A percentile compares a stretch with the other conserved stretches of the same genome.
These are phyloP conservation scores for Leptinotarsa tumamoca DNA, from an alignment of 2,888 invertebrate genomes.

Conservation along the genomic window DNA sequence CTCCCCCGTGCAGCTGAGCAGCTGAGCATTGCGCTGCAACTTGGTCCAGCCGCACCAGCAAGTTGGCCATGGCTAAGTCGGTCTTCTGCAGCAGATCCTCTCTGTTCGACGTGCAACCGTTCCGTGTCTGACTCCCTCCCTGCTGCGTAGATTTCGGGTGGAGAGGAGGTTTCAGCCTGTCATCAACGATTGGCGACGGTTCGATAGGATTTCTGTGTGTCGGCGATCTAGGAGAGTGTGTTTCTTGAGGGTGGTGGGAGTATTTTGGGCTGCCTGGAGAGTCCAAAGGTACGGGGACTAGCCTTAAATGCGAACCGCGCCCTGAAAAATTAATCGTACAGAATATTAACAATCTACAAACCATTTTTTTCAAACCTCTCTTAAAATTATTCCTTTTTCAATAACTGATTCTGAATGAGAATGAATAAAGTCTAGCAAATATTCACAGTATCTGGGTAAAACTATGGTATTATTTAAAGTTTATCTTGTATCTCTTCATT, in stretches of 20 bases:
- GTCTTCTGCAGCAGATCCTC: slow-evolving; percentile 77
- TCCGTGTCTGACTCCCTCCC: slow-evolving; percentile 39
- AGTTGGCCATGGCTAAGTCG: slow-evolving; percentile 77
- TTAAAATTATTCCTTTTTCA: too few species aligned
- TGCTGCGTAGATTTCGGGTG: slow-evolving; percentile 25
- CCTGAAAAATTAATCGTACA: slow-evolving; percentile 41
- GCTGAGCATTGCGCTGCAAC: slow-evolving; percentile 79
- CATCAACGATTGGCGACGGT: slow-evolving; percentile 21
- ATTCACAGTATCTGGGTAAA: too few species aligned
- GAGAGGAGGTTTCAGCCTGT: slow-evolving; percentile 21
- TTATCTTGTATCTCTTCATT: too few species aligned
- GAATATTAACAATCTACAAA: too few species aligned
- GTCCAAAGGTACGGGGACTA: slow-evolving; percentile 53
- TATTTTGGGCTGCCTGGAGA: slow-evolving; percentile 48
- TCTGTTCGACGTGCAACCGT: slow-evolving; percentile 60
- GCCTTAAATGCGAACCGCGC: slow-evolving; percentile 50
- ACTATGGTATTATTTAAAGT: too few species aligned
- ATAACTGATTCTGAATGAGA: too few species aligned
- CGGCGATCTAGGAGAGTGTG: slow-evolving; percentile 29
- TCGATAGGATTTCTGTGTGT: slow-evolving; percentile 26
- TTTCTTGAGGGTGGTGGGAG: slow-evolving; percentile 22
- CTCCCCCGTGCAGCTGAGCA: slow-evolving; percentile 82
- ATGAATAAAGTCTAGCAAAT: too few species aligned
- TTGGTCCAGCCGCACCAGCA: slow-evolving; percentile 77
- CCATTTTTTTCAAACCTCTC: too few species aligned